Evolutionary conservation across 2,113 vertebrate species (phyloP), one percentile per base, ranked within the genome.

Genomic region (Paramisgurnus dabryanus): DNA sequence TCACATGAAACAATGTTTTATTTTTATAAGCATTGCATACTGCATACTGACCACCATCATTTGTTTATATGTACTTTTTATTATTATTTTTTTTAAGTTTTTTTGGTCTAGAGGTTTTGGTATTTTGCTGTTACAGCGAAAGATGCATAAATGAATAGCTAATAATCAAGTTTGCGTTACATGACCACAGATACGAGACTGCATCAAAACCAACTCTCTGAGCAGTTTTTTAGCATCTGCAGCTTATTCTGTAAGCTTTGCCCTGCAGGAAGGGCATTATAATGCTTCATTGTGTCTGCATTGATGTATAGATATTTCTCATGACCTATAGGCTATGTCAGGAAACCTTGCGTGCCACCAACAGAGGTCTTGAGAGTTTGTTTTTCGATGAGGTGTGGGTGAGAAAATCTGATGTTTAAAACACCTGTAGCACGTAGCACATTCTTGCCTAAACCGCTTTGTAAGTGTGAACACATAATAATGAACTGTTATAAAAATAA

Each of bases 261-360:
- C 34, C 45, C 50, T 47, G n/a, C 6, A 4, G 34, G 61, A 61
- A 39, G 17, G 61, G 47, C 65, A 53, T 27, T 66, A 76, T 76
- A 64, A 49, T n/a, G 40, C 66, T 66, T 66, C 34, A 18, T 55
- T 66, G 63, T 17, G 10, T 64, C 72, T 61, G n/a, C 58, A 75
- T 66, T 6, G 1, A 66, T 6, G 49, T 40, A 5, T 50, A 49
- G 73, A 11, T 76, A 6, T 77, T 66, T 76, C 41, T 65, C 7
- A 18, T 41, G 22, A 45, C 47, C 74, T 76, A 34, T 34, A 34
- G 27, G 27, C 27, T 66, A 66, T 41, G 8, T 66, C 61, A 76
- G 74, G 63, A 55, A 66, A 40, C 61, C 47, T 66, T 66, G 63
- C 74, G 45, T 76, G 74, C 74, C 49, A 76, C 74, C 49, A 55